Base-by-base conservation (phyloP, 2,113 vertebrate genomes). In the Noctilio leporinus region DNA sequence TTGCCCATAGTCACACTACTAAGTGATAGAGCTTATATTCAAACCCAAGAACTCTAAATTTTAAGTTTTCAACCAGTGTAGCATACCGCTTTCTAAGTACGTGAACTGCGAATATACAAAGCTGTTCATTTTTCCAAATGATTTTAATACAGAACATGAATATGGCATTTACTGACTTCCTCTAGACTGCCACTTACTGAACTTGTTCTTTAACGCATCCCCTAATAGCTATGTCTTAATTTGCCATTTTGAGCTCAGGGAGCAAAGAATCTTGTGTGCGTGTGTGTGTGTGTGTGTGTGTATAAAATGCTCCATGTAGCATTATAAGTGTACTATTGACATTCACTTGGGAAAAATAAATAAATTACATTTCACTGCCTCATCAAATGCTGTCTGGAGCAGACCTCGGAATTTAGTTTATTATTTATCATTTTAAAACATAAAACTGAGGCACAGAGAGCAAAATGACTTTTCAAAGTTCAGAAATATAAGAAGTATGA, bases 81-180 rank as follows among this genome's bases (percentile, higher is more conserved):
- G 86, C 72, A 76, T 15, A 62, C 28, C 67, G 28, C 62, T 35
- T 65, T 35, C 75, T 93, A 83, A 89, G 6, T 59, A 82, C 40
- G 12, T n/a, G 22, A 83, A 84, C 5, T 80, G 30, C 91, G 12
- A 88, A 78, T 49, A 80, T 26, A 57, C 10, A 75, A 82, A 94
- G 19, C 28, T 69, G 16, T 80, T 84, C 43, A 69, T 72, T 95
- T 92, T 95, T 81, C 12, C 57, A 53, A 53, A 17, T 70, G 22
- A 57, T 83, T 96, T 86, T 86, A 24, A 73, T n/a, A 95, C 93
- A 69, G 57, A 62, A 65, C 35, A 83, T 45, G 38, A 89, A 76
- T 69, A 76, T 62, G 22, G 87, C 45, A 86, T 22, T 85, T 64
- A 64, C 11, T 85, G 30, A 75, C 65, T 51, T 86, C 19, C 49